phyloP scores from a whole-genome alignment of 1,140 invertebrate species.

The Calliopsis andreniformis region DNA sequence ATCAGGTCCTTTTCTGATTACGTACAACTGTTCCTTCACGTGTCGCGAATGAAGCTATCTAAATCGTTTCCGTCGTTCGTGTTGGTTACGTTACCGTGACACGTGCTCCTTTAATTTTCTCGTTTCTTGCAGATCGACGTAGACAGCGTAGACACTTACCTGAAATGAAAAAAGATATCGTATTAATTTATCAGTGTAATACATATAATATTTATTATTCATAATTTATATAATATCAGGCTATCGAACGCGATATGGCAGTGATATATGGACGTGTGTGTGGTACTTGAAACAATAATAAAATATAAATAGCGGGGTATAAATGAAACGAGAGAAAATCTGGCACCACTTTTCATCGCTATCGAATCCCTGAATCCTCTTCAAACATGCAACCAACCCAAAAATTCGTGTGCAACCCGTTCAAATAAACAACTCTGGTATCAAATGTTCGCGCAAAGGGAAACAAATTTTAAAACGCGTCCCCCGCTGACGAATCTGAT shows the following conservation, averaged over 20 bases:
- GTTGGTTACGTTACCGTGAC: constrained; percentile 30
- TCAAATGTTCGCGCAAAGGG: constrained; percentile 11
- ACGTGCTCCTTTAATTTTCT: constrained; percentile 9
- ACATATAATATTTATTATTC: background rate
- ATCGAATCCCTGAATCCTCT: constrained; percentile 10
- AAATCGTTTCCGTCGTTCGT: constrained; percentile 27
- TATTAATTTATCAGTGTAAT: background rate
- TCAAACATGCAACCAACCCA: constrained; percentile 5
- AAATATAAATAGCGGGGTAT: background rate
- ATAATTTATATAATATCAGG: no score
- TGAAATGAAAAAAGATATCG: constrained; percentile 4
- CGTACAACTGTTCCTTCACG: background rate
- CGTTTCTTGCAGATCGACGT: background rate
- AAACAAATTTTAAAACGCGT: constrained; percentile 24
- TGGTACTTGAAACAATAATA: no score
- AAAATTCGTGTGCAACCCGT: constrained; percentile 4
- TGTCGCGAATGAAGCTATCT: constrained; percentile 4
- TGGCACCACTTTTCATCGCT: constrained; percentile 28
- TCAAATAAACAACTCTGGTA: constrained; percentile 32
- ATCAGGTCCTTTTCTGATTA: background rate
- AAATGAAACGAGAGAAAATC: constrained; percentile 12
- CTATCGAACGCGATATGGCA: no score
- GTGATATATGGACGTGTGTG: no score
- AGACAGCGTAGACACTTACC: constrained; percentile 2
- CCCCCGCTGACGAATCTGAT: constrained; percentile 1